These are phyloP conservation scores for Parotocinclus haroldoi DNA, from an alignment of 2,797 vertebrate species.

Conservation along the genomic window DNA sequence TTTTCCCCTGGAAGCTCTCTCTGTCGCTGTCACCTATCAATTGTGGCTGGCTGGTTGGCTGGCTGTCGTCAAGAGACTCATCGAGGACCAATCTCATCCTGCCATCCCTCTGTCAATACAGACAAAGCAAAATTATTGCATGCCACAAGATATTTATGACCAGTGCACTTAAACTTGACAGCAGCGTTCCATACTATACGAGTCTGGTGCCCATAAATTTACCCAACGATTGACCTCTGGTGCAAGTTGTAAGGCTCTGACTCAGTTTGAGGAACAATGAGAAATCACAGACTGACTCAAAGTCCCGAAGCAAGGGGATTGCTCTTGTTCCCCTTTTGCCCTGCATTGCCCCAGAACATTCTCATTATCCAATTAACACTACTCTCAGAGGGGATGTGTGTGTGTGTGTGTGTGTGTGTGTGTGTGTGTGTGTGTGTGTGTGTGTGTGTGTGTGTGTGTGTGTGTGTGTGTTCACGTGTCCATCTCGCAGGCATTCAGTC, in stretches of 20 bases:
- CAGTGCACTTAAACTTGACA: constrained; percentile 53
- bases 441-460: no score
- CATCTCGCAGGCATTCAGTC: constrained; percentile 30
- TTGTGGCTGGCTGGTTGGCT: constrained; percentile 35
- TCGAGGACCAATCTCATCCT: constrained; percentile 40
- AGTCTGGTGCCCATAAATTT: constrained; percentile 62
- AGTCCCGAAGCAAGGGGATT: constrained; percentile 18
- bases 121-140: constrained; percentile 57
- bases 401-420: neutral
- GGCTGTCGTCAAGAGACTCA: constrained; percentile 39
- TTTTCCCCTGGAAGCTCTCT: constrained; percentile 38
- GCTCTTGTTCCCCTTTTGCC: constrained; percentile 3
- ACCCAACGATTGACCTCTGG: constrained; percentile 58
- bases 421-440: no score
- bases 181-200: constrained; percentile 59
- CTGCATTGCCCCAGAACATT: constrained; percentile 22
- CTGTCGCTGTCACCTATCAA: constrained; percentile 48
- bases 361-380: constrained; percentile 44
- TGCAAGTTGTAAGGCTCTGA: constrained; percentile 41
- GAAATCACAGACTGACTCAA: constrained; percentile 25
- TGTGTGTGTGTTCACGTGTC: neutral
- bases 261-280: constrained; percentile 1
- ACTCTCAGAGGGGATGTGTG: constrained; percentile 17
- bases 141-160: constrained; percentile 52
- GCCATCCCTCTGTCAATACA: constrained; percentile 41